A percentile compares a stretch with the other conserved stretches of the same genome.
phyloP scores from a whole-genome alignment of 2,113 vertebrate species.

The Brachypteracias leptosomus region DNA sequence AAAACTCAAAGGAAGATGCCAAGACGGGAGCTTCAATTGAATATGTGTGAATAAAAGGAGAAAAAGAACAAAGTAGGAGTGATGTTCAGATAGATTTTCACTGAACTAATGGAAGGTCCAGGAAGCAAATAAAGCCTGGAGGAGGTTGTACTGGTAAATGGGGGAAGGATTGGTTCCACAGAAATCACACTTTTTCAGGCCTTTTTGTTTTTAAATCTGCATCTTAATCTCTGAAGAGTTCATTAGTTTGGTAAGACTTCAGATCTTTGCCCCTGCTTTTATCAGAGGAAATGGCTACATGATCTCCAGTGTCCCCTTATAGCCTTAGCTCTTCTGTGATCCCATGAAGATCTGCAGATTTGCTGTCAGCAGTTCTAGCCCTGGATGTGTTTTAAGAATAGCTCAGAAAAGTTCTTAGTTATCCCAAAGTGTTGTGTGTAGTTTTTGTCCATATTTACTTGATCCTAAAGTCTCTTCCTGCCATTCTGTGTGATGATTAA shows the following conservation, averaged over 20 bases:
- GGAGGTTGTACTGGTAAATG: not conserved
- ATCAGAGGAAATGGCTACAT: not conserved
- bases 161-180: not conserved
- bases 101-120: not conserved
- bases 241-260: not conserved
- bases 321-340: not conserved
- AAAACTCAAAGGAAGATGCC: not conserved
- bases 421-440: not conserved
- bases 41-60: not conserved
- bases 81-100: not conserved
- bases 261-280: not conserved
- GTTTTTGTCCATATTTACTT: not conserved
- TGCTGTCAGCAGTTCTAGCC: not conserved
- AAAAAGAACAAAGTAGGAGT: not conserved
- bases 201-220: not conserved
- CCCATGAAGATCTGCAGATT: not conserved
- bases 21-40: not conserved
- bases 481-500: not conserved
- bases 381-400: not conserved
- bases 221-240: not conserved
- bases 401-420: not conserved
- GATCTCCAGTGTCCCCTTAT: not conserved
- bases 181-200: not conserved
- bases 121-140: not conserved
- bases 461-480: not conserved